Percentiles rank a stretch among this genome's conserved stretches.
Conservation (phyloP, 2,888 invertebrate species). For the Rhagophthalmus giganteus region DNA sequence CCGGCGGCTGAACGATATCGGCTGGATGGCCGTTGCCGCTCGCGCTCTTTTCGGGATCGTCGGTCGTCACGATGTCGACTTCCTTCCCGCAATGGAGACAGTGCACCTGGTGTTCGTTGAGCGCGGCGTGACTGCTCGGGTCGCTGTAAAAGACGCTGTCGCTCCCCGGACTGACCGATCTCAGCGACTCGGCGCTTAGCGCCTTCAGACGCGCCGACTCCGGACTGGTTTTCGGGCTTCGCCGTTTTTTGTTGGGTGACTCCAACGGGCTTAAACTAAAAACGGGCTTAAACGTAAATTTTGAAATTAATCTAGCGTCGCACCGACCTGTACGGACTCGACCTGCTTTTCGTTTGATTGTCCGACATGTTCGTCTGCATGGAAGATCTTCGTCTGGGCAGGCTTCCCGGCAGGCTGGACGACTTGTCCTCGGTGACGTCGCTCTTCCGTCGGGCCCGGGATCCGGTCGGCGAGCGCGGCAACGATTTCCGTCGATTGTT, state of each 20-base stretch:
- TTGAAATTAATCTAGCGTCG: background rate
- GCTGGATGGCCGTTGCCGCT: constrained; percentile 41
- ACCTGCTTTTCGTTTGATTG: constrained; percentile 30
- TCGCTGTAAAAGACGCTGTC: constrained; percentile 90
- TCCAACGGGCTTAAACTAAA: constrained; percentile 55
- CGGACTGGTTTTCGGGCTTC: constrained; percentile 49
- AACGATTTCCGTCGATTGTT: constrained; percentile 68
- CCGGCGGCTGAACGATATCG: constrained; percentile 85
- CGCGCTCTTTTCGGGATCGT: constrained; percentile 46
- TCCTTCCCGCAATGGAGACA: constrained; percentile 85
- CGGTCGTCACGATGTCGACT: constrained; percentile 57
- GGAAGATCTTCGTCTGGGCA: constrained; percentile 66
- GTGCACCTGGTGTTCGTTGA: constrained; percentile 61
- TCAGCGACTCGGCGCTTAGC: constrained; percentile 81
- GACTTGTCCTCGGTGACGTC: constrained; percentile 48
- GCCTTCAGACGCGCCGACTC: constrained; percentile 69
- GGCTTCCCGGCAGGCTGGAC: constrained; percentile 55
- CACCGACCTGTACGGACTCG: constrained; percentile 49
- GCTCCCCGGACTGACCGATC: constrained; percentile 88
- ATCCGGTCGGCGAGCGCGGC: constrained; percentile 62
- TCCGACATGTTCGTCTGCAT: constrained; percentile 54
- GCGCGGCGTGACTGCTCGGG: constrained; percentile 61
- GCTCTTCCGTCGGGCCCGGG: constrained; percentile 46
- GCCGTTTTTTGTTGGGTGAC: constrained; percentile 53
- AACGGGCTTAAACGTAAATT: background rate